phyloP scores from a whole-genome alignment of 2,797 vertebrate genomes.

The Babyrousa celebensis region DNA sequence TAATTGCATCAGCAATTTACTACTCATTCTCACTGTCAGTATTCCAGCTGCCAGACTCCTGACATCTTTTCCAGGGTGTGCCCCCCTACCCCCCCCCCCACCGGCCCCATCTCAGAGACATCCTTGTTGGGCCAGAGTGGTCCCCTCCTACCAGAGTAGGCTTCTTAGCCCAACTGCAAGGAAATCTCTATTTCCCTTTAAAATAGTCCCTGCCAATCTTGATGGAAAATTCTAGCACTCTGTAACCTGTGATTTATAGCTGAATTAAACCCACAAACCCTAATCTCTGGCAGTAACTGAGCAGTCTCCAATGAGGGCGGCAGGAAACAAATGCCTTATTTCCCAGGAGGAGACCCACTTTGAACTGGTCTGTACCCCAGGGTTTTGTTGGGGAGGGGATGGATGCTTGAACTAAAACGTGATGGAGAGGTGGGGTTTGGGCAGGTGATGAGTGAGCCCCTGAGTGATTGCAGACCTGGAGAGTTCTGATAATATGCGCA shows the following conservation, averaged over 20 bases:
- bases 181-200: neutral
- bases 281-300: neutral
- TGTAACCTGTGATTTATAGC: neutral
- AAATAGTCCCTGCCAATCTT: neutral
- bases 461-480: rapidly evolving
- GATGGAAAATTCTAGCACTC: constrained; percentile 23
- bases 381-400: neutral
- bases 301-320: neutral
- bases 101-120: neutral
- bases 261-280: neutral
- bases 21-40: neutral
- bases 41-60: neutral
- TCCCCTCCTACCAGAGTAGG: neutral
- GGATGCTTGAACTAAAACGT: neutral
- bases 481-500: no score
- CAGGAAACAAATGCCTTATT: no score
- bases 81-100: rapidly evolving
- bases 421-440: neutral
- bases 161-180: neutral
- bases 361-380: neutral
- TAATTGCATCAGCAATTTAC: constrained; percentile 13
- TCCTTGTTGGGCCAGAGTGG: neutral
- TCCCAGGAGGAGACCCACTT: neutral
- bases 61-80: neutral
- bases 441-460: neutral